Conservation (phyloP, 2,113 vertebrate species). For the Mola mola region DNA sequence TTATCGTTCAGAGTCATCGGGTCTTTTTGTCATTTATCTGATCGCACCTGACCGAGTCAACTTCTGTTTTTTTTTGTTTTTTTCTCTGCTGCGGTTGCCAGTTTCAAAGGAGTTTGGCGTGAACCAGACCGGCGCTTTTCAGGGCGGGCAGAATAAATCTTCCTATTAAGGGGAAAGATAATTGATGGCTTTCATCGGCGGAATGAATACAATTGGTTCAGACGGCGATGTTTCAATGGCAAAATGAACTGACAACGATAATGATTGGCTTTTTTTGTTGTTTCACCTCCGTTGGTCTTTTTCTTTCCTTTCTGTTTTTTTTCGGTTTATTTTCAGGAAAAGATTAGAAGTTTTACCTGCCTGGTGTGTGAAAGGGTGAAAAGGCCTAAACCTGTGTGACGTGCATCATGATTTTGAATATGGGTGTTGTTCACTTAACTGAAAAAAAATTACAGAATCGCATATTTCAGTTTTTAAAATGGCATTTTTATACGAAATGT, state of each 20-base stretch:
- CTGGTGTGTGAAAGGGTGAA: conserved; percentile 15
- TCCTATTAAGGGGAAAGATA: conserved; percentile 63
- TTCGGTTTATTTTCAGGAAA: conserved; percentile 15
- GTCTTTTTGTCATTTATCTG: conserved; percentile 17
- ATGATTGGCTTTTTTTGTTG: conserved; percentile 55
- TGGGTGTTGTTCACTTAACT: too few species aligned
- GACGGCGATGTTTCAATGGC: conserved; percentile 51
- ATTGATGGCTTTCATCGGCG: conserved; percentile 72
- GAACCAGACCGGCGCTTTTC: conserved; percentile 48
- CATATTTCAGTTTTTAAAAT: too few species aligned
- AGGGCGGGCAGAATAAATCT: conserved; percentile 63
- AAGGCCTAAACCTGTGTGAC: too few species aligned
- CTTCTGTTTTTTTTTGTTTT: conserved; percentile 5
- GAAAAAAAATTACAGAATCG: too few species aligned
- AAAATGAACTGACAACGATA: conserved; percentile 57
- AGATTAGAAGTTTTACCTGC: conserved; percentile 27
- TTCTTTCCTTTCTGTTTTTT: conserved; percentile 22
- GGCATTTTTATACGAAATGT: too few species aligned
- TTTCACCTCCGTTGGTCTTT: conserved; percentile 20
- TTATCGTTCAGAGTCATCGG: conserved; percentile 39
- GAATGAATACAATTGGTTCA: conserved; percentile 63
- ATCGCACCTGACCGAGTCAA: conserved; percentile 31
- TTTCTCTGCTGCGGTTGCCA: conserved; percentile 24
- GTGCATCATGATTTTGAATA: too few species aligned
- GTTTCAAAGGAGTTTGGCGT: conserved; percentile 41